Conservation (phyloP, 2,797 vertebrate genomes). For the Manis crassicaudata region DNA sequence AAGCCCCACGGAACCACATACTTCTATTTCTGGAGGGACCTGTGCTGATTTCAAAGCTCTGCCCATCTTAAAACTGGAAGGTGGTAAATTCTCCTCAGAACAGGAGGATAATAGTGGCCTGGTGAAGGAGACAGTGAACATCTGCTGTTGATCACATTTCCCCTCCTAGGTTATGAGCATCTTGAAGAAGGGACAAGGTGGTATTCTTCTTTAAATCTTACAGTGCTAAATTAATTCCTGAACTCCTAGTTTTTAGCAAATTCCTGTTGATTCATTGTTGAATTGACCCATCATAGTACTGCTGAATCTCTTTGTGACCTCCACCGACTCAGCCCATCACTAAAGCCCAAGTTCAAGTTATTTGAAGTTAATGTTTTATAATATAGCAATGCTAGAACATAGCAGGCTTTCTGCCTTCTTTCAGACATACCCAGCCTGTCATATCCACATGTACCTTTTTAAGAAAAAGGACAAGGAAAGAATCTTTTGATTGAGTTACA, state of each 20-base stretch:
- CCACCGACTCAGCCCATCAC: background rate
- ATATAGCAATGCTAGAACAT: background rate
- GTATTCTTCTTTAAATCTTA: constrained; percentile 8
- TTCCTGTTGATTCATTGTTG: constrained; percentile 42
- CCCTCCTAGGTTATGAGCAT: background rate
- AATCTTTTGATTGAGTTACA: constrained; percentile 60
- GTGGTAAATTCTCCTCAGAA: background rate
- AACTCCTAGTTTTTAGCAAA: background rate
- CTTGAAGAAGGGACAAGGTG: background rate
- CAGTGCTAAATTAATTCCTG: constrained; percentile 21
- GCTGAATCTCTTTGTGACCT: constrained; percentile 8
- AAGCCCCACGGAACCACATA: background rate
- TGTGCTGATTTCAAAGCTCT: constrained; percentile 20
- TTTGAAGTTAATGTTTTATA: constrained; percentile 10
- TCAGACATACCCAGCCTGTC: background rate
- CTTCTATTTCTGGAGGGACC: background rate
- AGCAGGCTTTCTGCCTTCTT: background rate
- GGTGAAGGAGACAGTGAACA: background rate
- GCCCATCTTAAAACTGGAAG: background rate
- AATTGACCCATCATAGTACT: background rate
- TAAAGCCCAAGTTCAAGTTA: constrained; percentile 26
- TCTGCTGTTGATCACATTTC: background rate
- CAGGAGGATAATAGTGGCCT: background rate
- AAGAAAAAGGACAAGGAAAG: constrained; percentile 59
- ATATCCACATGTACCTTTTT: constrained; percentile 38